phyloP scores from a whole-genome alignment of 2,888 invertebrate species.

The Nymphalis c-album region DNA sequence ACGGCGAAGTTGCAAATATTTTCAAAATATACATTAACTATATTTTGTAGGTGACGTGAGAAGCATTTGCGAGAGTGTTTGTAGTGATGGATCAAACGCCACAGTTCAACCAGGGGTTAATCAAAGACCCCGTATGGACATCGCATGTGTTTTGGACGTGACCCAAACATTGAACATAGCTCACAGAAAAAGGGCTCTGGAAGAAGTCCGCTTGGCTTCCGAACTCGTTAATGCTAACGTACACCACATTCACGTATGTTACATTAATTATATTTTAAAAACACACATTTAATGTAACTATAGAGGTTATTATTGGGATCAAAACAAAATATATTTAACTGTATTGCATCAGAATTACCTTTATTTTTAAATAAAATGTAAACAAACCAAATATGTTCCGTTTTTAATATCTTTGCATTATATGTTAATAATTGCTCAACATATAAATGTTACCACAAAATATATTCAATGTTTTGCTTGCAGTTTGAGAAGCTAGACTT shows the following conservation, averaged over 20 bases:
- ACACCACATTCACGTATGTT: conserved; percentile 89
- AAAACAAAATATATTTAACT: neutral
- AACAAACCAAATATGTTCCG: neutral
- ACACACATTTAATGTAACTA: neutral
- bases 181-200: conserved; percentile 90
- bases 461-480: conserved; percentile 11
- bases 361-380: neutral
- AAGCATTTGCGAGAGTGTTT: conserved; percentile 78
- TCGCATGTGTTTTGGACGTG: conserved; percentile 92
- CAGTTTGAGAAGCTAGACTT: conserved; percentile 98
- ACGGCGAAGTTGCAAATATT: conserved; percentile 29
- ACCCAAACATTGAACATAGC: conserved; percentile 86
- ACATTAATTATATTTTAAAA: neutral
- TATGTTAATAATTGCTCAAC: too few relatives aligned
- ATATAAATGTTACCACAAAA: neutral
- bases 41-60: conserved; percentile 70
- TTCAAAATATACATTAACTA: conserved; percentile 39
- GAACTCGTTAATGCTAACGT: conserved; percentile 89
- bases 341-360: neutral
- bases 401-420: too few relatives aligned
- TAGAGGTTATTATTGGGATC: conserved; percentile 2
- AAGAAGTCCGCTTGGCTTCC: conserved; percentile 92
- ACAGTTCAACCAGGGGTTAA: conserved; percentile 72
- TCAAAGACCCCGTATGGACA: conserved; percentile 88
- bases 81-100: conserved; percentile 79